Base-by-base conservation (phyloP, 2,888 invertebrate species). In the Elysia crispata region DNA sequence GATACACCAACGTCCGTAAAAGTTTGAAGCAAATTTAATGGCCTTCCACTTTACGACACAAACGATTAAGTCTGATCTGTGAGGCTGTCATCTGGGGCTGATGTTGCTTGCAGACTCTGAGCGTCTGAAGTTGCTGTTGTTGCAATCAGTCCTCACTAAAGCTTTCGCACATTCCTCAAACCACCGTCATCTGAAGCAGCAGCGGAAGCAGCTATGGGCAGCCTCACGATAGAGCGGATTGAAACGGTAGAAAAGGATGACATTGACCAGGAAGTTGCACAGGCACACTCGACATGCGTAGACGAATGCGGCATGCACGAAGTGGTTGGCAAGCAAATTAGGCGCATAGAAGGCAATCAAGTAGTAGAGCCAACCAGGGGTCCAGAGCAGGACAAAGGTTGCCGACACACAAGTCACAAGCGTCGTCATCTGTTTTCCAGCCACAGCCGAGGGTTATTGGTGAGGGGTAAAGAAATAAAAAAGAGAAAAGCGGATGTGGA, bases 341-440 rank as follows among this genome's bases (percentile, higher is more conserved):
- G n/a, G n/a, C 20, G 50, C 73, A 23, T 30, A 73, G 31, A 79
- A 31, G 28, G 1, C n/a, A n/a, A 25, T n/a, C 50, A 79, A 11
- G 73, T 73, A 79, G 66, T 73, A 20, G n/a, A 79, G 23, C 79
- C 79, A 79, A 18, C 73, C 64, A 0, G 79, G 79, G 23, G 73
- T 0, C 79, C 72, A 79, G 49, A 54, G 64, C n/a, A 79, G 31
- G 0, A 79, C 49, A 31, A 79, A 79, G 66, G 79, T 73, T 23
- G 73, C 66, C 11, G 79, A 73, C 0, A 79, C 79, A 1, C 64
- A 79, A 8, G 73, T 30, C 50, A 79, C 20, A 73, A 79, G 72
- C 20, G 13, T 62, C 6, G 74, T 79, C 79, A 79, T 79, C 79
- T 79, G 73, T 11, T 11, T 11, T n/a, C n/a, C n/a, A n/a, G n/a